Evolutionary conservation across 1,140 invertebrate species (phyloP), one percentile per base, ranked within the genome.

Genomic region (Drosophila mauritiana): DNA sequence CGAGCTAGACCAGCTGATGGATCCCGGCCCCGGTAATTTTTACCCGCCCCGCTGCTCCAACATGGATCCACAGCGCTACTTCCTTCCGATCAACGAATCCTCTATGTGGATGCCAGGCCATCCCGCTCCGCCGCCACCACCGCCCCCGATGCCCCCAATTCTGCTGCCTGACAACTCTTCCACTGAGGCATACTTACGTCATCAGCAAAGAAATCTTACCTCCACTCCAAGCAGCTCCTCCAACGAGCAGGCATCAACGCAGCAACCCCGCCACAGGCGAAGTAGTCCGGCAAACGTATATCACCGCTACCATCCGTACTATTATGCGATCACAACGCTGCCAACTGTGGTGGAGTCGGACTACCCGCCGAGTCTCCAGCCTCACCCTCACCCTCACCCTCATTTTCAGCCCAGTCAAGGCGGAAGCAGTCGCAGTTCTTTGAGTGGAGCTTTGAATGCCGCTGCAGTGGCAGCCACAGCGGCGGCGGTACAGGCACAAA

Each of bases 391-490:
- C 27, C 49, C 62, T 8, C 75, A 51, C 34, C 39, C 39, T 2
- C 61, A 73, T 36, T 36, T 58, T 7, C 53, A 65, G 36, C 64
- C 52, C 8, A 80, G 84, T 8, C 46, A 76, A 10, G 74, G 64
- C 34, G 88, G 86, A 1, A 90, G 85, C 20, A 90, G 82, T 70
- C 82, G 88, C 1, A 88, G 88, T 1, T 88, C 86, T 0, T 40
- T 88, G 5, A 83, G 83, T 3, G 86, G 78, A 10, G 85, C 85
- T 0, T 39, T 85, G 40, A 90, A 69, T 48, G 85, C 85, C 2
- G 85, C 85, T n/a, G 85, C 85, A 17, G 88, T 83, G 8, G 88
- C 88, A 12, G 80, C 78, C 0, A 83, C 86, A 1, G 88, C 84
- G 12, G 88, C 82, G 0, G 88, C 88, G 5, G 88, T 82, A 1